phyloP scores from a whole-genome alignment of 2,888 invertebrate species.

The Netelia inedita region DNA sequence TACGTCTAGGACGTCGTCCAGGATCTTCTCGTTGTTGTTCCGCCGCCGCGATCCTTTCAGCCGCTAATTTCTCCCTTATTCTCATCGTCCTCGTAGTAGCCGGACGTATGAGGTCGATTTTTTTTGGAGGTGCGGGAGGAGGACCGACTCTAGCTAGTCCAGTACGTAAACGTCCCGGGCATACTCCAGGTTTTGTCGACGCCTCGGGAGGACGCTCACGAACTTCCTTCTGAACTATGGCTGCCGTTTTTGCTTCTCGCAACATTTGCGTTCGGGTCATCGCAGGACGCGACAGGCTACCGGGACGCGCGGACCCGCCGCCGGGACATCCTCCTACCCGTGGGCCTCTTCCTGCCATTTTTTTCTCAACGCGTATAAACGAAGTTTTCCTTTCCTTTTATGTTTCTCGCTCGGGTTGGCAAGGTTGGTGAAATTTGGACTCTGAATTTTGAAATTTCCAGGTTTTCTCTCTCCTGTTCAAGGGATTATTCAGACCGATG shows the following conservation, averaged over 20 bases:
- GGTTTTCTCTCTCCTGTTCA: too few relatives aligned
- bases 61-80: slow-evolving; percentile 76
- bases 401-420: neutral
- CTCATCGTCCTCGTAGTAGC: slow-evolving; percentile 78
- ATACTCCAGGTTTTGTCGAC: neutral
- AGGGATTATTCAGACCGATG: too few relatives aligned
- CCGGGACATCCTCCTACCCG: slow-evolving; percentile 27
- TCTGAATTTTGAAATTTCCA: too few relatives aligned
- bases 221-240: slow-evolving; percentile 65
- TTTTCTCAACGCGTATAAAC: neutral
- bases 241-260: slow-evolving; percentile 74
- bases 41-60: slow-evolving; percentile 73
- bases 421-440: neutral
- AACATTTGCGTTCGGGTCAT: slow-evolving; percentile 75
- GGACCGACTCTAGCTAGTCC: slow-evolving; percentile 60
- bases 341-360: slow-evolving; percentile 59
- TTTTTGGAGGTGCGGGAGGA: slow-evolving; percentile 73
- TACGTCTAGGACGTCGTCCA: slow-evolving; percentile 67
- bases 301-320: slow-evolving; percentile 12
- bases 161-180: slow-evolving; percentile 46
- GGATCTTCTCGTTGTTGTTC: slow-evolving; percentile 59
- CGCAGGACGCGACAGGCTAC: slow-evolving; percentile 49
- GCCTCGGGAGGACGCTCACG: neutral
- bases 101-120: slow-evolving; percentile 76
- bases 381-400: neutral